A percentile compares a stretch with the other conserved stretches of the same genome.
These are phyloP conservation scores for Channa argus DNA, from an alignment of 2,113 vertebrate genomes.

Conservation along the genomic window DNA sequence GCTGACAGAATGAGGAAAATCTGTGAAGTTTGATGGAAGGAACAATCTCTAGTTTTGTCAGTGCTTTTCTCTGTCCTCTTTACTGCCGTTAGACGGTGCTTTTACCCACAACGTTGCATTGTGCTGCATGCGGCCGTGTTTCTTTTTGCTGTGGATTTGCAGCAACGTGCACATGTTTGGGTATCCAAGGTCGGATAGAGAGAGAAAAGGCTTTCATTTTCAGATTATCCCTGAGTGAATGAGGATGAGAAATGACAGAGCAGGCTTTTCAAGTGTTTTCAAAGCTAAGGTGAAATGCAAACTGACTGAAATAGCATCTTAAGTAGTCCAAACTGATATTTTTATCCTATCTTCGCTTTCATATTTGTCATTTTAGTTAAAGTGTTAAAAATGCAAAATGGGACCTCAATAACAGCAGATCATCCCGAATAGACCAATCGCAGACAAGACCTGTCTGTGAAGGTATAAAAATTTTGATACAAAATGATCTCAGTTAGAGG, in stretches of 20 bases:
- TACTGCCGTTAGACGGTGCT: background rate
- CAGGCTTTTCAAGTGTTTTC: conserved; percentile 54
- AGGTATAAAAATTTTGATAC: background rate
- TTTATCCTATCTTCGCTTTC: conserved; percentile 55
- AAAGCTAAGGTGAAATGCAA: conserved; percentile 51
- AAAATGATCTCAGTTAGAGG: conserved; percentile 12
- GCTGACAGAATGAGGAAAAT: background rate
- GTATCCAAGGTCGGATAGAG: conserved; percentile 8
- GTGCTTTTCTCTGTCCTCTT: background rate
- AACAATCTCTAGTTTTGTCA: background rate
- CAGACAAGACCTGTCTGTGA: background rate
- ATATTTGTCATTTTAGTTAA: conserved; percentile 66
- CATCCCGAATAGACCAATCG: conserved; percentile 14
- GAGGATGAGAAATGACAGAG: conserved; percentile 35
- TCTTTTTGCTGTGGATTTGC: conserved; percentile 10
- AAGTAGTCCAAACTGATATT: conserved; percentile 59
- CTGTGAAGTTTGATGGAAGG: background rate
- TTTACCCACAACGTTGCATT: background rate
- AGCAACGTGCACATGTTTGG: conserved; percentile 31
- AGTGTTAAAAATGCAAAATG: conserved; percentile 50
- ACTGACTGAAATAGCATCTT: conserved; percentile 64
- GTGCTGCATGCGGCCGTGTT: background rate
- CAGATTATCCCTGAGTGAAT: conserved; percentile 30
- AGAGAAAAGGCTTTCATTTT: conserved; percentile 15
- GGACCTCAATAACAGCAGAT: conserved; percentile 29